A percentile compares a stretch with the other conserved stretches of the same genome.
Evolutionary conservation across 2,888 invertebrate genomes (phyloP).

Genomic region (Serripes groenlandicus): DNA sequence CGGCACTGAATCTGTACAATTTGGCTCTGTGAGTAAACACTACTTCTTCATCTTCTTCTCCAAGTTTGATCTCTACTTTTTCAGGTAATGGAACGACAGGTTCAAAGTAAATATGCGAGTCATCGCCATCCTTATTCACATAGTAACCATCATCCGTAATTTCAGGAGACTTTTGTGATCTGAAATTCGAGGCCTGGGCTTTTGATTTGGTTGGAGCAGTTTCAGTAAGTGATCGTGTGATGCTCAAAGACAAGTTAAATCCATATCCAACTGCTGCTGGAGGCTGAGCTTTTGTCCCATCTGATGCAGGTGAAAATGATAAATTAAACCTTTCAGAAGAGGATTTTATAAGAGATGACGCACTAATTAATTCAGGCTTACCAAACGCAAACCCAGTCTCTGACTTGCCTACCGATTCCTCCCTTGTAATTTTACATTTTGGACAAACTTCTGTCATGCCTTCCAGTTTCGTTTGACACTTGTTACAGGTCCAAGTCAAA

Average conservation of each 20-base stretch:
- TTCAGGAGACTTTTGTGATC: constrained; percentile 72
- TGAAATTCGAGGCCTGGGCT: constrained; percentile 36
- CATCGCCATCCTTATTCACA: constrained; percentile 90
- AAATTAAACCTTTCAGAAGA: constrained; percentile 50
- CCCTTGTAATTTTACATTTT: constrained; percentile 79
- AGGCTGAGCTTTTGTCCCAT: constrained; percentile 37
- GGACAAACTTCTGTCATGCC: constrained; percentile 72
- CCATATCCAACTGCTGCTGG: constrained; percentile 49
- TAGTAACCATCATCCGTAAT: constrained; percentile 79
- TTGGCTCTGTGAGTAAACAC: constrained; percentile 94
- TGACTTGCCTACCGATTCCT: constrained; percentile 69
- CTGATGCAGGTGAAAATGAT: constrained; percentile 25
- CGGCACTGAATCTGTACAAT: constrained; percentile 88
- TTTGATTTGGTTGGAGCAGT: constrained; percentile 40
- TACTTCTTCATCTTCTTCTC: constrained; percentile 94
- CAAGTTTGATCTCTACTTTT: constrained; percentile 90
- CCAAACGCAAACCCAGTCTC: constrained; percentile 44
- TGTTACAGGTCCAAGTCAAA: constrained; percentile 90
- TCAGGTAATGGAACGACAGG: constrained; percentile 87
- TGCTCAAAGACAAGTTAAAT: constrained; percentile 76
- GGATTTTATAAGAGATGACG: constrained; percentile 1
- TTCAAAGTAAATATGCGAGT: constrained; percentile 91
- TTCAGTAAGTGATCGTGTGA: constrained; percentile 54
- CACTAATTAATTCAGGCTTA: not conserved
- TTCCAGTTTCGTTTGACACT: constrained; percentile 89